These are phyloP conservation scores for Psilopogon haemacephalus DNA, from an alignment of 2,113 vertebrate genomes.

Conservation along the genomic window DNA sequence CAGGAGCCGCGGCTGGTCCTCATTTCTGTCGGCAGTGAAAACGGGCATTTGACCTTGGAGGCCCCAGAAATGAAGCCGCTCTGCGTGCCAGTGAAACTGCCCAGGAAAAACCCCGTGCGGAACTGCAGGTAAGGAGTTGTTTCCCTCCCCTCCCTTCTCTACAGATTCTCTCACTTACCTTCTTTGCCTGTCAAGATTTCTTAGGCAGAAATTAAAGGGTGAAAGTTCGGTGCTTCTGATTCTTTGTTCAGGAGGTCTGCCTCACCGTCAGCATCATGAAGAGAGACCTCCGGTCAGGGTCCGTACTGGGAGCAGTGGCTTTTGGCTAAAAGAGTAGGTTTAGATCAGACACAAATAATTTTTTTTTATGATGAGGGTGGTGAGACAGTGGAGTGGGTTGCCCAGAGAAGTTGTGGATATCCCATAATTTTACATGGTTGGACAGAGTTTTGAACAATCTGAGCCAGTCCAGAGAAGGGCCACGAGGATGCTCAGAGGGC, in stretches of 20 bases:
- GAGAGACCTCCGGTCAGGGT: background rate
- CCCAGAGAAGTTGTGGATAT: background rate
- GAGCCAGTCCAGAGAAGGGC: too few relatives aligned
- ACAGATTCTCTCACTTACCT: rapidly evolving
- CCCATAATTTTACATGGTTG: background rate
- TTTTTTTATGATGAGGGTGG: rapidly evolving
- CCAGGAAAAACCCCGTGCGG: constrained; percentile 60
- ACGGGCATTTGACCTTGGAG: constrained; percentile 66
- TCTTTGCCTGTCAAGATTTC: background rate
- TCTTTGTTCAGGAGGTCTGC: background rate
- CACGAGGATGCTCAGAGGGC: too few relatives aligned
- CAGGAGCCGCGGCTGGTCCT: constrained; percentile 89
- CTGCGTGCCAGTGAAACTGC: constrained; percentile 71
- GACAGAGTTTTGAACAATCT: background rate
- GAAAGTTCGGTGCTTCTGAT: background rate
- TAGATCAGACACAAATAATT: background rate
- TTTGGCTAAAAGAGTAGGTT: background rate
- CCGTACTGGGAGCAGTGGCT: background rate
- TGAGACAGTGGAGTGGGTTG: background rate
- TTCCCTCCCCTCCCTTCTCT: background rate
- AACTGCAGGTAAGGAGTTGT: constrained; percentile 77
- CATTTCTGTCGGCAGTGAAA: constrained; percentile 71
- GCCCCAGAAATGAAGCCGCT: constrained; percentile 82
- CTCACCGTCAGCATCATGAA: background rate
- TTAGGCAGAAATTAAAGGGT: background rate